phyloP scores from a whole-genome alignment of 2,113 vertebrate species.

The Lepisosteus oculatus region DNA sequence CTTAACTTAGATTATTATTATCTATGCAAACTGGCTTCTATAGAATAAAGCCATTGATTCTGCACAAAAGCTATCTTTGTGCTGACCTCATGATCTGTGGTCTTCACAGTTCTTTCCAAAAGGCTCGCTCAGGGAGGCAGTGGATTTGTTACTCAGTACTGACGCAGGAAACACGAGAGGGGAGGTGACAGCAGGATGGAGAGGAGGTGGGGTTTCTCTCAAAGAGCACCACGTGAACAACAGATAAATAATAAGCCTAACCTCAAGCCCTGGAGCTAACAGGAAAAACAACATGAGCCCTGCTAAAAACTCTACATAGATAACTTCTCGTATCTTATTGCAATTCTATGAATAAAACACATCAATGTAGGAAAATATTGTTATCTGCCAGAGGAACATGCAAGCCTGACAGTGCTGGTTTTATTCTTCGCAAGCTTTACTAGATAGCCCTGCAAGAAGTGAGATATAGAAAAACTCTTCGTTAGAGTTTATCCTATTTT shows the following conservation, averaged over 20 bases:
- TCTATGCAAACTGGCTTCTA: background rate
- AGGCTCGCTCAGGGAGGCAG: background rate
- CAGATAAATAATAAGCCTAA: slow-evolving; percentile 3
- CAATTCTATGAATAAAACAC: background rate
- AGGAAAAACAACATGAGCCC: background rate
- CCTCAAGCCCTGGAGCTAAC: background rate
- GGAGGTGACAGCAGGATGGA: background rate
- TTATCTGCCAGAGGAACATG: too few species aligned
- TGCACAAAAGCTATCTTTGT: slow-evolving; percentile 10
- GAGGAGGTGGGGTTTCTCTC: background rate
- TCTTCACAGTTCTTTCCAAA: background rate
- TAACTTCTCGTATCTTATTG: slow-evolving; percentile 2
- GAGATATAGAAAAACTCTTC: too few species aligned
- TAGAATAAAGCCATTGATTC: background rate
- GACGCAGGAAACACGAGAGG: background rate
- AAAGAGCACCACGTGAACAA: background rate
- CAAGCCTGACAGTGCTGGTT: too few species aligned
- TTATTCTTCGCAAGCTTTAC: too few species aligned
- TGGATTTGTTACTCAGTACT: background rate
- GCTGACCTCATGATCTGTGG: background rate
- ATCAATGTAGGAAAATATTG: too few species aligned
- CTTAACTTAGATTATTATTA: slow-evolving; percentile 1
- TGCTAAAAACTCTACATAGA: background rate
- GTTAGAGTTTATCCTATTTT: too few species aligned
- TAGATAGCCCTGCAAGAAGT: too few species aligned